Conservation (phyloP, 2,797 vertebrate species). For the Poeciliopsis gracilis region DNA sequence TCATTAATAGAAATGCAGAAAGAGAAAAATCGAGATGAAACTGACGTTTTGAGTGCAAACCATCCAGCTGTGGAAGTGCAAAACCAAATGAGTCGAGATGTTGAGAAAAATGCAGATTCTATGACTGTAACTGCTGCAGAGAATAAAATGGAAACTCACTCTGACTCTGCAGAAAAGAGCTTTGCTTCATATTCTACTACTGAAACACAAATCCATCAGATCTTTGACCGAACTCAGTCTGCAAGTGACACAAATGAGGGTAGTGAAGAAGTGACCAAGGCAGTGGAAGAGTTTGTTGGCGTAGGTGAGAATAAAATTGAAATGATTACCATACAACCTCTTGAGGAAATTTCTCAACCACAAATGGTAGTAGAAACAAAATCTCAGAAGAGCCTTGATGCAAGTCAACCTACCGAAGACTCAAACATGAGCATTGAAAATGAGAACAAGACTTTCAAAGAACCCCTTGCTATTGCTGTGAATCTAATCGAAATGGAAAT, state of each 20-base stretch:
- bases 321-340: slow-evolving; percentile 10
- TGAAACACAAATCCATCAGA: slow-evolving; percentile 22
- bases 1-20: slow-evolving; percentile 3
- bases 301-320: slow-evolving; percentile 13
- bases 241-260: not conserved
- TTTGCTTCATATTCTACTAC: not conserved
- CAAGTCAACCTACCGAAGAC: not conserved
- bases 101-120: not conserved
- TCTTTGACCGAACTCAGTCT: not conserved
- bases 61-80: slow-evolving; percentile 9
- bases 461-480: not conserved
- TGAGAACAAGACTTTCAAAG: not conserved
- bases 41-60: not conserved
- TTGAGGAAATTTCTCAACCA: slow-evolving; percentile 27
- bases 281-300: not conserved
- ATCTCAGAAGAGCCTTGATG: not conserved
- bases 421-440: not conserved
- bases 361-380: slow-evolving; percentile 5
- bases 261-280: not conserved
- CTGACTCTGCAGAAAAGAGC: not conserved
- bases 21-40: slow-evolving; percentile 12
- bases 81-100: slow-evolving; percentile 13
- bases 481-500: not conserved
- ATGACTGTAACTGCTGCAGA: slow-evolving; percentile 13
- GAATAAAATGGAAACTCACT: slow-evolving; percentile 14